Evolutionary conservation across 2,113 vertebrate species (phyloP), one percentile per base, ranked within the genome.

Genomic region (Oplegnathus fasciatus): DNA sequence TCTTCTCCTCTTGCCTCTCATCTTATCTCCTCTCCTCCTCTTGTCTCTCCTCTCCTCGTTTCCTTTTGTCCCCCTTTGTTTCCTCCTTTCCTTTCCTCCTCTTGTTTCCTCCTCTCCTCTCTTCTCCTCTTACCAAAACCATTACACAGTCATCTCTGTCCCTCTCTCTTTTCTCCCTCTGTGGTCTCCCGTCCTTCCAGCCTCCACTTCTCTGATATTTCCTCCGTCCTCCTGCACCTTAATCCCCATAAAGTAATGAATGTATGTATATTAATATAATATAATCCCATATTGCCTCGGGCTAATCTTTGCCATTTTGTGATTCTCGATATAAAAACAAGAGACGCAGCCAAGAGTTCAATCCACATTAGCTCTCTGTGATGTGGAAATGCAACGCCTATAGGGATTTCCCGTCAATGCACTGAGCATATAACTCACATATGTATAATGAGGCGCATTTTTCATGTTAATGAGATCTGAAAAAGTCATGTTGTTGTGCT

Each of bases 291-390:
- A 69, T 73, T 65, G 48, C 81, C 5, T 48, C 20, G 0, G 58
- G 52, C 58, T 86, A 60, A 86, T 88, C 69, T 86, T 34, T 67
- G 10, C n/a, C 60, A 28, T 69, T 75, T 71, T 72, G 3, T 65
- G 26, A 70, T 67, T 55, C 55, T 57, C 0, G 2, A 48, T 75
- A 24, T 68, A 73, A 78, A 76, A 68, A 79, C 67, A 66, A 75
- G 42, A 60, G 65, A 67, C n/a, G n/a, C n/a, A n/a, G n/a, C n/a
- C n/a, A n/a, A n/a, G n/a, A n/a, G 68, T 79, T 90, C 22, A 58
- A 13, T 79, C 65, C 74, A 78, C 69, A 64, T 78, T 44, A 78
- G 34, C 26, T 1, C n/a, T 14, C 66, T 64, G 69, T 61, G 61
- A 74, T 22, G 73, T 82, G 69, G 64, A 42, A 60, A 83, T 14